These are phyloP conservation scores for Steatocranus sp. DNA, from an alignment of 2,797 vertebrate genomes.

Conservation along the genomic window DNA sequence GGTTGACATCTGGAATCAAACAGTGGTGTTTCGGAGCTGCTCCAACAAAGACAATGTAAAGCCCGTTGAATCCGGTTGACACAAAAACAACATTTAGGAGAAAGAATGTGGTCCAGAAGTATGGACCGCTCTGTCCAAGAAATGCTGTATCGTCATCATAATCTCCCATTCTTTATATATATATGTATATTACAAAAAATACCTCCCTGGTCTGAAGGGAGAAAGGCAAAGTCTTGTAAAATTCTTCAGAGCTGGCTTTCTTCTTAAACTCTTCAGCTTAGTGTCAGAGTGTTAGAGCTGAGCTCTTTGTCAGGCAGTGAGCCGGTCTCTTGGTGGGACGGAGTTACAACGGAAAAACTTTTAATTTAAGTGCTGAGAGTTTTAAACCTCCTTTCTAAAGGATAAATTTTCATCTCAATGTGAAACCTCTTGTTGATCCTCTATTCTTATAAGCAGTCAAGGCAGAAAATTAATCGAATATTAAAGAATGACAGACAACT, in stretches of 20 bases:
- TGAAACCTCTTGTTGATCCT: not conserved
- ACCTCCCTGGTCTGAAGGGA: not conserved
- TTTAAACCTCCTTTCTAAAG: constrained; percentile 17
- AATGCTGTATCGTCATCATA: constrained; percentile 82
- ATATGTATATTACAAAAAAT: not conserved
- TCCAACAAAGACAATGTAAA: constrained; percentile 83
- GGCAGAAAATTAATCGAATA: not conserved
- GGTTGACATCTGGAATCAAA: constrained; percentile 75
- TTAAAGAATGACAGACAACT: not conserved
- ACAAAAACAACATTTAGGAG: constrained; percentile 85
- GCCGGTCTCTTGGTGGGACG: constrained; percentile 32
- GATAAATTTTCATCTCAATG: not conserved
- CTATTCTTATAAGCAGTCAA: not conserved
- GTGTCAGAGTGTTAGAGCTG: constrained; percentile 12
- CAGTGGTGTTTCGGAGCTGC: constrained; percentile 83
- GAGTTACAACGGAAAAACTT: constrained; percentile 22
- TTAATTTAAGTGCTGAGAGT: not conserved
- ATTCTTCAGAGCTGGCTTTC: constrained; percentile 11
- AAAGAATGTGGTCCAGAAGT: constrained; percentile 82
- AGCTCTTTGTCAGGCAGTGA: constrained; percentile 28
- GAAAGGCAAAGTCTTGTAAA: not conserved
- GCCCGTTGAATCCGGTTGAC: constrained; percentile 84
- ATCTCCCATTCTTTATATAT: constrained; percentile 71
- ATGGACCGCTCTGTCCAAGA: constrained; percentile 81
- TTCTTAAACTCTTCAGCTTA: constrained; percentile 19